These are phyloP conservation scores for Dascyllus trimaculatus DNA, from an alignment of 2,113 vertebrate species.

Conservation along the genomic window DNA sequence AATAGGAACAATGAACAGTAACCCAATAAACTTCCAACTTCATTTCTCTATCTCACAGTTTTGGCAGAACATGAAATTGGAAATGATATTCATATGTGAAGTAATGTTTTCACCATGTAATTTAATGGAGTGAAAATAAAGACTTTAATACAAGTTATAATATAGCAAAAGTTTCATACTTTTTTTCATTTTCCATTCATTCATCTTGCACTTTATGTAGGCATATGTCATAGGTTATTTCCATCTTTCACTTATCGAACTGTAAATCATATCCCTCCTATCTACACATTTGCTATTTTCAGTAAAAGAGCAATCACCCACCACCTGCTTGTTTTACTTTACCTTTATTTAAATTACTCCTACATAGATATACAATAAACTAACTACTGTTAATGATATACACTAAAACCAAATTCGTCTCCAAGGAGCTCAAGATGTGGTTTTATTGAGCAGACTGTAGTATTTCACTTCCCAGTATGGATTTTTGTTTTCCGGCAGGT, in stretches of 20 bases:
- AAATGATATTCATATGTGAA: slow-evolving; percentile 26
- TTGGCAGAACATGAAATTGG: background rate
- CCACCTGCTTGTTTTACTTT: background rate
- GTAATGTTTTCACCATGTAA: background rate
- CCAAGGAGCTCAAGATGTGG: background rate
- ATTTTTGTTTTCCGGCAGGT: background rate
- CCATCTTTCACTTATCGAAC: slow-evolving; percentile 3
- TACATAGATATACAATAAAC: background rate
- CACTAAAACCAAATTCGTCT: background rate
- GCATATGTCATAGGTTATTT: background rate
- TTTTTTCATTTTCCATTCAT: too few relatives aligned
- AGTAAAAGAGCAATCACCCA: background rate
- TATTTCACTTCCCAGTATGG: background rate
- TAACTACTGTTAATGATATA: background rate
- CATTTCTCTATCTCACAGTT: slow-evolving; percentile 18
- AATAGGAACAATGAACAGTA: too few relatives aligned
- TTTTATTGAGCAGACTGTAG: background rate
- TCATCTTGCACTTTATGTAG: background rate
- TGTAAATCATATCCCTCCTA: background rate
- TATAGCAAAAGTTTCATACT: background rate
- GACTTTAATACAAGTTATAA: background rate
- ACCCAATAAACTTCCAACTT: background rate
- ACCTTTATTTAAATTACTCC: background rate
- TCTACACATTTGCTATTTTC: background rate
- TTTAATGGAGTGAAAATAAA: slow-evolving; percentile 22